Evolutionary conservation across 1,140 invertebrate species (phyloP), one percentile per base, ranked within the genome.

Genomic region (Monomorium pharaonis): DNA sequence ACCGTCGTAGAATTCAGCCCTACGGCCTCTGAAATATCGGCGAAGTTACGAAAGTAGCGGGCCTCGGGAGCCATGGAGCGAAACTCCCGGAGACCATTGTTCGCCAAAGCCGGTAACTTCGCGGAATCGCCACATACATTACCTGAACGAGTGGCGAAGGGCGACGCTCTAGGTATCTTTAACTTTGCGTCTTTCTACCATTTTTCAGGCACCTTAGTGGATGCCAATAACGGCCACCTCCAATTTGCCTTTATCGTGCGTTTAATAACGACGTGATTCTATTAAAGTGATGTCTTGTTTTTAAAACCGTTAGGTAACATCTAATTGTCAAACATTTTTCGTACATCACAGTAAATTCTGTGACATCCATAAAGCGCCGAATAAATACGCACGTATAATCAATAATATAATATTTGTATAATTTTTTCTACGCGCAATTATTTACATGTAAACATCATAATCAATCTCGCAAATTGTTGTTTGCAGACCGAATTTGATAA

Each of bases 81-180:
- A 92, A 88, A 92, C 89, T 93, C 89, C 65, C 90, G 76, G 88
- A 88, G 91, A 86, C 92, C 92, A 94, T 94, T 94, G 93, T 94
- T 94, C 93, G 92, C 85, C 86, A 85, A 86, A 92, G 90, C 90
- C 92, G 89, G 89, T 88, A 93, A 92, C 91, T 92, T 92, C 85
- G 78, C 85, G 86, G 91, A 93, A 93, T 94, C 93, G 91, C 92
- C 94, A 94, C 92, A 94, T 94, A 94, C 89, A 94, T 94, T 94
- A 94, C 85, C 77, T 30, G 83, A 86, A 85, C 84, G 86, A 90
- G 75, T 89, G 49, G 91, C 86, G 85, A 91, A 87, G 67, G 88
- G 69, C 86, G 83, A 81, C 70, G 78, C 69, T 88, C 42, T 30
- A 83, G 91, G 85, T 91, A 92, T 90, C 91, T 91, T 92, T 81